Evolutionary conservation across 2,888 invertebrate species (phyloP), one percentile per base, ranked within the genome.

Genomic region (Archips crataeganus): DNA sequence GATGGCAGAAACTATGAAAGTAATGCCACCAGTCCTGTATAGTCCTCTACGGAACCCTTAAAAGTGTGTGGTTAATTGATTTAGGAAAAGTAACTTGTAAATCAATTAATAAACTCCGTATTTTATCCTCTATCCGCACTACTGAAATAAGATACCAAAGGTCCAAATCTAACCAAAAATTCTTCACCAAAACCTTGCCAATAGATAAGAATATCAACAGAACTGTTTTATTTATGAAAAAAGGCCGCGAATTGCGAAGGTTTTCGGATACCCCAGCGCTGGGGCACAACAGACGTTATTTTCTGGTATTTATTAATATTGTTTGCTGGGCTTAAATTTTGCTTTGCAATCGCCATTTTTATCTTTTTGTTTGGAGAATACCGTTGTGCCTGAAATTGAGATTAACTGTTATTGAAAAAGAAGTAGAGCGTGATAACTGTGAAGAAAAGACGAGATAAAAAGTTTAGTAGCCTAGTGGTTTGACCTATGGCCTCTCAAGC

Each of bases 301-400:
- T 65, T 72, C 47, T 62, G 36, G 62, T 49, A 45, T 68, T 68
- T 63, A 63, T 72, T 67, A 63, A 68, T 72, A 47, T 67, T 72
- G 57, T 62, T 32, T 63, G 67, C 34, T n/a, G 23, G 8, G 45
- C 32, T 62, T 10, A 45, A 54, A 57, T 32, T 72, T 36, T 72
- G 54, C 45, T 62, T 67, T 57, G 42, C 45, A 49, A 49, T 68
- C 15, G 49, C 65, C 66, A 71, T 71, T 71, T 60, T 60, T 51
- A 39, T 36, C 13, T 4, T 6, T 63, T n/a, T 42, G 49, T 65
- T 65, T 23, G 2, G 2, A 32, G 34, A 15, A 10, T n/a, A 51
- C 66, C 45, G 71, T 51, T 66, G 71, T 11, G 61, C 54, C 10
- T 36, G 15, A 61, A 32, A 57, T 57, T 32, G 57, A 5, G 32